phyloP scores from a whole-genome alignment of 2,888 invertebrate genomes.

The Omphaloscelis lunosa region DNA sequence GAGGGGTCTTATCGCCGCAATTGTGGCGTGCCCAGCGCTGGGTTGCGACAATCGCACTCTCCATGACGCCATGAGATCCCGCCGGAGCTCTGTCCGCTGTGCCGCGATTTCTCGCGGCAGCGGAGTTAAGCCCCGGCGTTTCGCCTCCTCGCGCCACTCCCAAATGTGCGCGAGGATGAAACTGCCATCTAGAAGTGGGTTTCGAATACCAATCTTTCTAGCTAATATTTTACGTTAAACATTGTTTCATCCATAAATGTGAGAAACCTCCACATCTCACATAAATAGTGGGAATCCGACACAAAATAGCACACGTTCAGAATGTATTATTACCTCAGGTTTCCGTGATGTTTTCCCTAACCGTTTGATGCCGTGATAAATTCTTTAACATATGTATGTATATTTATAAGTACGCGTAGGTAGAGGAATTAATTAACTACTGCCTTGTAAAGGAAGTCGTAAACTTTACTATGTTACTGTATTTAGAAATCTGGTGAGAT shows the following conservation, averaged over 20 bases:
- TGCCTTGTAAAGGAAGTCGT: background rate
- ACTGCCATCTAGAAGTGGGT: background rate
- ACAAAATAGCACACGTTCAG: slow-evolving; percentile 45
- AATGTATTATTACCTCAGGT: slow-evolving; percentile 46
- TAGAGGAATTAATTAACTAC: slow-evolving; percentile 26
- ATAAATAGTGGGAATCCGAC: slow-evolving; percentile 43
- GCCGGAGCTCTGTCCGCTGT: no score
- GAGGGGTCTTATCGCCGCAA: no score
- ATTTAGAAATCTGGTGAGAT: background rate
- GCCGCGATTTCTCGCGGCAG: no score
- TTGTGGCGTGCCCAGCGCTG: no score
- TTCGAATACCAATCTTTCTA: background rate
- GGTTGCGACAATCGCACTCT: no score
- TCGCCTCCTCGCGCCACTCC: no score
- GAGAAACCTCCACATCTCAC: slow-evolving; percentile 22
- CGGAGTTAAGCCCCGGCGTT: no score
- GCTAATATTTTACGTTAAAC: slow-evolving; percentile 1
- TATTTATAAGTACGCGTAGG: background rate
- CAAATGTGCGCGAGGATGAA: no score
- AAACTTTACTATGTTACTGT: background rate
- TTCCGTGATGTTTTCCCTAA: slow-evolving; percentile 51
- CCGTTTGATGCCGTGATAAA: slow-evolving; percentile 47
- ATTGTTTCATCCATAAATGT: slow-evolving; percentile 12
- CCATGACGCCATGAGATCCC: no score
- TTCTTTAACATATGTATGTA: slow-evolving; percentile 26